Conservation (phyloP, 1,140 invertebrate genomes). For the Microplitis mediator region DNA sequence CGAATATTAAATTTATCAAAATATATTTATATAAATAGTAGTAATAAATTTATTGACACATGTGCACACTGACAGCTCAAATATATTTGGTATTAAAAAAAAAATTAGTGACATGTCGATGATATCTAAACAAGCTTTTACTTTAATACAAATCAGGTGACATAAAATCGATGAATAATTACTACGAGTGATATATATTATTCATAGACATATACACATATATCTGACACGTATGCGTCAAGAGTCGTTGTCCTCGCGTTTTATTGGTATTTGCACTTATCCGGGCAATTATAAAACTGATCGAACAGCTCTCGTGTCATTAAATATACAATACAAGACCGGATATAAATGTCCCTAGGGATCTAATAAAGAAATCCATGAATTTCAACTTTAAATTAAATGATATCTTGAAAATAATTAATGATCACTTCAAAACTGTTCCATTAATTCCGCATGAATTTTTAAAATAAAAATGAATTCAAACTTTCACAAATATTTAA, state of each 20-base stretch:
- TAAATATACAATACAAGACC: conserved; percentile 16
- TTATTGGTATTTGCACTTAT: not conserved
- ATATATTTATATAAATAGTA: too few relatives aligned
- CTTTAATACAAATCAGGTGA: not conserved
- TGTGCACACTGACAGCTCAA: too few relatives aligned
- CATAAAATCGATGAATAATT: not conserved
- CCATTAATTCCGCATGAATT: too few relatives aligned
- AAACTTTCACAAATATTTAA: too few relatives aligned
- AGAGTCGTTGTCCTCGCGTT: not conserved
- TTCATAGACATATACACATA: not conserved
- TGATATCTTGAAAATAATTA: too few relatives aligned
- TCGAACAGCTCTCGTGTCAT: conserved; percentile 2
- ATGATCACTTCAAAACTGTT: too few relatives aligned
- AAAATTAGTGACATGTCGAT: not conserved
- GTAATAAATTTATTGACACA: too few relatives aligned
- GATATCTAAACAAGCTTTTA: not conserved
- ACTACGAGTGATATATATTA: not conserved
- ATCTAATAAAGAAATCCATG: not conserved
- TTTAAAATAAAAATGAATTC: too few relatives aligned
- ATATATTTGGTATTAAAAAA: too few relatives aligned
- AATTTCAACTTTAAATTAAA: too few relatives aligned
- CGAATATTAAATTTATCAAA: too few relatives aligned
- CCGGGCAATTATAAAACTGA: conserved; percentile 20
- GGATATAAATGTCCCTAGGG: not conserved
- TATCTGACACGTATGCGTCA: not conserved